Percentiles rank a stretch among this genome's conserved stretches.
phyloP scores from a whole-genome alignment of 2,888 invertebrate genomes.

The Hartigia nigra region DNA sequence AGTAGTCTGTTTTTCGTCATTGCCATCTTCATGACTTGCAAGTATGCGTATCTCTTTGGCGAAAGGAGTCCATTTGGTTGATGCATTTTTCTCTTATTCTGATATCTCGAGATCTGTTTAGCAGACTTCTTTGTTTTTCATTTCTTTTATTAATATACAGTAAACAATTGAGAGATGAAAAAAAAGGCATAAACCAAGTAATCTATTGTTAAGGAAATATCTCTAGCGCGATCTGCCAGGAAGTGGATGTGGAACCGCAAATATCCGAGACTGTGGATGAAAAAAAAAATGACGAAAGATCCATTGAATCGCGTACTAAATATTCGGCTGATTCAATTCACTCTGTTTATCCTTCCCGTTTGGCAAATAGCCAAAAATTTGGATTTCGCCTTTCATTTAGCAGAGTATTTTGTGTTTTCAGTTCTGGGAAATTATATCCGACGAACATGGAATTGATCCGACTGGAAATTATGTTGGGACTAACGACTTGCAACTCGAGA shows the following conservation, averaged over 20 bases:
- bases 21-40: neutral
- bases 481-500: slow-evolving; percentile 70
- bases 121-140: neutral
- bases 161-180: neutral
- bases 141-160: neutral
- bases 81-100: neutral
- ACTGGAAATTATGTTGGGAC: slow-evolving; percentile 69
- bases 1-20: neutral
- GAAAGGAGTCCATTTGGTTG: neutral
- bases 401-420: slow-evolving; percentile 2
- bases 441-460: slow-evolving; percentile 71
- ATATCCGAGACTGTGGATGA: neutral
- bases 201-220: neutral
- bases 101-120: neutral
- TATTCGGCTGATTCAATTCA: neutral
- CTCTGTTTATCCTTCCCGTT: neutral
- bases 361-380: neutral
- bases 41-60: neutral
- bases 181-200: neutral
- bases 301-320: neutral
- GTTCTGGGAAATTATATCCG: slow-evolving; percentile 9
- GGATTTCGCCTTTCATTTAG: neutral
- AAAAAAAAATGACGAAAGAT: neutral
- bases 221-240: neutral
- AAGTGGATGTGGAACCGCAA: neutral